These are phyloP conservation scores for Leiothrix lutea DNA, from an alignment of 2,113 vertebrate species.

Conservation along the genomic window DNA sequence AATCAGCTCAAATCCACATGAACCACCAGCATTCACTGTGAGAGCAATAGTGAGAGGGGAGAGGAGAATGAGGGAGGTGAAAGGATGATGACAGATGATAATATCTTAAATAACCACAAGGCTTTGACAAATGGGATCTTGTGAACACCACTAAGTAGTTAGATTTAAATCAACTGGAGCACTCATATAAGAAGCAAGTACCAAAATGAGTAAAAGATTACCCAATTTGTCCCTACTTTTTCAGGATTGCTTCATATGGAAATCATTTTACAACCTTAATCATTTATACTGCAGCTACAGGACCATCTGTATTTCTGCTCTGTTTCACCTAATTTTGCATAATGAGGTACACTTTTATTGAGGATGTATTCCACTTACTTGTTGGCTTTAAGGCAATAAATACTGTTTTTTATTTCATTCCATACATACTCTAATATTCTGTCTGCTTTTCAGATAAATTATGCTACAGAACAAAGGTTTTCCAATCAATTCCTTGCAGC, in stretches of 20 bases:
- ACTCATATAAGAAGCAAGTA: neutral
- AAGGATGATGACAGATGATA: conserved; percentile 56
- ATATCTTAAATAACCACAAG: conserved; percentile 43
- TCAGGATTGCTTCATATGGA: conserved; percentile 16
- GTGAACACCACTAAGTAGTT: neutral
- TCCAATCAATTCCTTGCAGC: neutral
- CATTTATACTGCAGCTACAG: neutral
- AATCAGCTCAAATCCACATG: neutral
- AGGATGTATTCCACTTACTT: neutral
- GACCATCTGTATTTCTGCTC: neutral
- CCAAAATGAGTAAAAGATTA: conserved; percentile 24
- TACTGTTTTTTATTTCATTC: neutral
- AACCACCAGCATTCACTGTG: neutral
- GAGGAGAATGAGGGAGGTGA: conserved; percentile 26
- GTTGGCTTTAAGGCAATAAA: neutral
- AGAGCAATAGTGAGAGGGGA: neutral
- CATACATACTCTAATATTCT: neutral
- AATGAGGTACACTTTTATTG: neutral
- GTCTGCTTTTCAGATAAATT: neutral
- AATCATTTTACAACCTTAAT: neutral
- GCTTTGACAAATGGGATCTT: conserved; percentile 34
- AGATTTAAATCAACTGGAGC: conserved; percentile 1
- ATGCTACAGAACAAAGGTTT: neutral
- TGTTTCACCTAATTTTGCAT: neutral
- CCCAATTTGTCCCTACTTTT: conserved; percentile 20